Conservation (phyloP, 2,113 vertebrate species). For the Rhea pennata region DNA sequence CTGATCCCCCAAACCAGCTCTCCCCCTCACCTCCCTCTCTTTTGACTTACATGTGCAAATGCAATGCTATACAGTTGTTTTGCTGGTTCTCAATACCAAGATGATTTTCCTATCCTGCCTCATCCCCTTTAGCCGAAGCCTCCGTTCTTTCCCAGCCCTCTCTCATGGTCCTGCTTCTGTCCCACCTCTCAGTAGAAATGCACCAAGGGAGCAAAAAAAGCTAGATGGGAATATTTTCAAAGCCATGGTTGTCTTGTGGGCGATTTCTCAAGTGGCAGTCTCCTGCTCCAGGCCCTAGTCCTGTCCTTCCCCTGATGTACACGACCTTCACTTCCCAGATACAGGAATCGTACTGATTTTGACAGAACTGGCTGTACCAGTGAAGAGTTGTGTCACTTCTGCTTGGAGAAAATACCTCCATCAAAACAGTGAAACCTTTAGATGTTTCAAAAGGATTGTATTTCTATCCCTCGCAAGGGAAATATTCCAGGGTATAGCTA, state of each 20-base stretch:
- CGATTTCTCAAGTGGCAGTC: neutral
- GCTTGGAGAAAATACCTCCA: neutral
- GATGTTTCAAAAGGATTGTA: neutral
- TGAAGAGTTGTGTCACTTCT: neutral
- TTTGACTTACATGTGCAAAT: neutral
- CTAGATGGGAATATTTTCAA: neutral
- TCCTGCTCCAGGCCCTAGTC: neutral
- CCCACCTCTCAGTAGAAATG: neutral
- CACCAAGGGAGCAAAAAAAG: neutral
- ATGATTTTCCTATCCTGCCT: neutral
- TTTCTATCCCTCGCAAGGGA: neutral
- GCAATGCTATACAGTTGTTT: too few relatives aligned
- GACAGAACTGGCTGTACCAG: neutral
- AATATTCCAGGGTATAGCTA: neutral
- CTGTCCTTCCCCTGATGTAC: neutral
- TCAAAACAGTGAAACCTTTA: neutral
- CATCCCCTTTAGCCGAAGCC: neutral
- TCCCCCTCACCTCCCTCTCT: neutral
- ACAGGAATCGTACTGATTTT: neutral
- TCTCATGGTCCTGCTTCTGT: neutral
- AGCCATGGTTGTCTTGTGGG: neutral
- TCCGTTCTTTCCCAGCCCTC: neutral
- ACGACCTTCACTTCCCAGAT: neutral
- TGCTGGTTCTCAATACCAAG: neutral
- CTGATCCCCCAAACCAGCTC: neutral